Percentiles rank a stretch among this genome's conserved stretches.
These are phyloP conservation scores for Muraenolepis orangiensis DNA, from an alignment of 2,797 vertebrate species.

Conservation along the genomic window DNA sequence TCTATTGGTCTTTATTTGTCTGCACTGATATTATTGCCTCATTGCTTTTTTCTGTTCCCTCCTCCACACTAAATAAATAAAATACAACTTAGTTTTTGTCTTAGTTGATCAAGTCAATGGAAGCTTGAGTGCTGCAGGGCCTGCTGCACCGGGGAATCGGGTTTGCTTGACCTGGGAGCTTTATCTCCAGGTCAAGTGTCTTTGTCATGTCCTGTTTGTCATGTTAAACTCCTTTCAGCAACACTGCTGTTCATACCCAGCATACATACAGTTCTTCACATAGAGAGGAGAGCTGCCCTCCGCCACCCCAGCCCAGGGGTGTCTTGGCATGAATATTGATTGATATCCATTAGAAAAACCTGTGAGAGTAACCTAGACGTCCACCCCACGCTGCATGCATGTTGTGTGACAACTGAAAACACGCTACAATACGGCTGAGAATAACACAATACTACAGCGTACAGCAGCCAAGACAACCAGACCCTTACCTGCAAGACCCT, in stretches of 20 bases:
- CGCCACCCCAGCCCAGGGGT: too few relatives aligned
- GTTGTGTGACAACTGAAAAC: neutral
- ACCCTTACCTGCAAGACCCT: conserved; percentile 30
- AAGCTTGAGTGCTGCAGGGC: conserved; percentile 62
- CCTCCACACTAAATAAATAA: neutral
- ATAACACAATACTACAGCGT: neutral
- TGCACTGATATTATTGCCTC: too few relatives aligned
- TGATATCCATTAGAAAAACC: too few relatives aligned
- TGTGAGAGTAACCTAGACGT: neutral
- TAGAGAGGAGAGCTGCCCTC: too few relatives aligned
- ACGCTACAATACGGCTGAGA: neutral
- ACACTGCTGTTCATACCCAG: conserved; percentile 61
- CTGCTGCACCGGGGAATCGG: conserved; percentile 53
- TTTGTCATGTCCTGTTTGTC: too few relatives aligned
- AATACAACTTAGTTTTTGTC: neutral
- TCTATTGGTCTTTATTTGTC: too few relatives aligned
- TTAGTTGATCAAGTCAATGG: neutral
- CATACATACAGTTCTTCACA: too few relatives aligned
- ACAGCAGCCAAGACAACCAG: neutral
- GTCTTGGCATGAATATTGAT: too few relatives aligned
- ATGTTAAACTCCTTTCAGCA: too few relatives aligned
- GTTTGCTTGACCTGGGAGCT: too few relatives aligned
- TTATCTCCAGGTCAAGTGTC: too few relatives aligned
- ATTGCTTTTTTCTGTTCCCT: neutral
- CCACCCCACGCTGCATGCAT: neutral